phyloP scores from a whole-genome alignment of 2,888 invertebrate species.

The Strigamia maritima region DNA sequence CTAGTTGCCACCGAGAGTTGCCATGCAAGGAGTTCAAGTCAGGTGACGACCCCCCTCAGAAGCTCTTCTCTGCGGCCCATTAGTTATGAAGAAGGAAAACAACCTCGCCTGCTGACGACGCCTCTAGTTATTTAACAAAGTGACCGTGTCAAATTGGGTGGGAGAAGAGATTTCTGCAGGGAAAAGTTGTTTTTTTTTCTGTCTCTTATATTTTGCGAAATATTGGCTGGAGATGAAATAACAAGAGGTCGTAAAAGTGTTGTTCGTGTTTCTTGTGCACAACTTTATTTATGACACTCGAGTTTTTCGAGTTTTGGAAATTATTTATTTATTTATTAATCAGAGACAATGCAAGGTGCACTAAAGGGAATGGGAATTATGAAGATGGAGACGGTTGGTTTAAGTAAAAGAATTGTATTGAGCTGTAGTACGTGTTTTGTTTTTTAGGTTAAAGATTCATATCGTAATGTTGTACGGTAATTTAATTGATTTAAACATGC shows the following conservation, averaged over 20 bases:
- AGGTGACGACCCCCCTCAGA: conserved; percentile 2
- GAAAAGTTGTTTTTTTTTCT: not conserved
- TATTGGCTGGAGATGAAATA: no score
- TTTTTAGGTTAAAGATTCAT: not conserved
- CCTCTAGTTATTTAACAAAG: not conserved
- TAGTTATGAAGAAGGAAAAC: conserved; percentile 26
- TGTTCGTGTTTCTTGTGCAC: no score
- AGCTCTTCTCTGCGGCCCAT: conserved; percentile 17
- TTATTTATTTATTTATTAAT: no score
- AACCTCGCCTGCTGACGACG: conserved; percentile 7
- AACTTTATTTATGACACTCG: no score
- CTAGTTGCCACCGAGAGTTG: conserved; percentile 5
- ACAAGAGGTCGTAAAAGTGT: no score
- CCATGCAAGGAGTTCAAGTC: not conserved
- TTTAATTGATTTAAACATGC: not conserved
- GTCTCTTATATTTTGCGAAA: no score
- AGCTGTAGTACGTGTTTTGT: no score
- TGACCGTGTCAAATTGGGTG: not conserved
- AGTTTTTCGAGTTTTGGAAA: no score
- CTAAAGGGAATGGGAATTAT: no score
- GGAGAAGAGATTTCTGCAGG: not conserved
- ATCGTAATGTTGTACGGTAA: not conserved
- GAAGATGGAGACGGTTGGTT: no score
- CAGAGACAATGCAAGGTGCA: no score
- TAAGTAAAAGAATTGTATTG: no score